Base-by-base conservation (phyloP, 2,113 vertebrate species). In the Polyodon spathula region DNA sequence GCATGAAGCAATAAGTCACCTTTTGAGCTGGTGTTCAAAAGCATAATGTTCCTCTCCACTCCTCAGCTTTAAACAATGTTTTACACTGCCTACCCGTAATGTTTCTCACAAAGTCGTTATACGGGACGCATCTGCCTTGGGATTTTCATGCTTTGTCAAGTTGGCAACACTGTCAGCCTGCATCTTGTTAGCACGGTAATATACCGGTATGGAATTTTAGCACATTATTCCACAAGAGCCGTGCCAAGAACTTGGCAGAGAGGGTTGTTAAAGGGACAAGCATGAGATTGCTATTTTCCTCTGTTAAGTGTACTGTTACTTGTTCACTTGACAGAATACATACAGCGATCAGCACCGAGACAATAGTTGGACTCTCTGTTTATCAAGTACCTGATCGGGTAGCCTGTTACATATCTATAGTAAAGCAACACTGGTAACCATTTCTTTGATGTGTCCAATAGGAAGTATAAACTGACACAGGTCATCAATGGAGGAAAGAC, bases 201-300 rank as follows among this genome's bases (percentile, higher is more conserved):
- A 50, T 10, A 27, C 27, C 27, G 27, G 27, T 27, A 50, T 42
- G 56, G 56, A 17, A 43, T 58, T 58, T 58, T n/a, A 58, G 56
- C 56, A 12, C 56, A 58, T 58, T 41, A 27, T 16, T 44, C 15
- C n/a, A 27, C 4, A 11, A 11, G 14, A 5, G 56, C 6, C 17
- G n/a, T 58, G 56, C 40, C 41, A 58, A 43, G 15, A 9, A 27
- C n/a, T 58, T 58, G 56, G 40, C 56, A 43, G 17, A 27, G 56
- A 42, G 27, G 27, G 41, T 40, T 3, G 42, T 58, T 58, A 15
- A 58, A 42, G 56, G 56, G 15, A 58, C 56, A 58, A 41, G 40
- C 56, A 58, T 58, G 56, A 42, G 17, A 58, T 43, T 43, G 56
- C 41, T 42, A 58, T 43, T 58, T 43, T 58, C 56, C 40, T 17